phyloP scores from a whole-genome alignment of 1,140 invertebrate species.

The Trichomalopsis sarcophagae region DNA sequence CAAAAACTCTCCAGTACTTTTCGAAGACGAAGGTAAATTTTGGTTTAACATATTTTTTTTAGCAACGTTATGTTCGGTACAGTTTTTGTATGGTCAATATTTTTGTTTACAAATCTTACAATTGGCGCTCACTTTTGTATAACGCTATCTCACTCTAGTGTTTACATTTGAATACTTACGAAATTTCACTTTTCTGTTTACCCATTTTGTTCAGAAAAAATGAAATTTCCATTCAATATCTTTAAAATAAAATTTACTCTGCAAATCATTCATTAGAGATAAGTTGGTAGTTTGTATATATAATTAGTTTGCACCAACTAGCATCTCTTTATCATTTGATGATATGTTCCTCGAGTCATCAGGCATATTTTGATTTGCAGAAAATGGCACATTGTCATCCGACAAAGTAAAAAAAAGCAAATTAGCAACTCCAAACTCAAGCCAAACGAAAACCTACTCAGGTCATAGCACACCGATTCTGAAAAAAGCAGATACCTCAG shows the following conservation, averaged over 20 bases:
- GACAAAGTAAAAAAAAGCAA: conserved; percentile 41
- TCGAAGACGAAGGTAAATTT: conserved; percentile 51
- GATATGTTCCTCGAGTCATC: conserved; percentile 12
- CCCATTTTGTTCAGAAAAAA: not conserved
- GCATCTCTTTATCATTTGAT: not conserved
- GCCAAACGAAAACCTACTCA: not conserved
- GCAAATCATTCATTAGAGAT: not conserved
- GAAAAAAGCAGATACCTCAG: conserved; percentile 45
- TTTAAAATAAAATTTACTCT: not conserved
- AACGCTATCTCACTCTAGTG: not conserved
- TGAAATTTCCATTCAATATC: not conserved
- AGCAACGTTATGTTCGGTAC: not conserved
- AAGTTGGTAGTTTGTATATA: not conserved
- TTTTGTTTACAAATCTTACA: not conserved
- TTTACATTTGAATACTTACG: not conserved
- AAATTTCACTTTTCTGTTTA: too few relatives aligned
- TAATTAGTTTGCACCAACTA: not conserved
- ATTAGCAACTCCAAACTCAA: conserved; percentile 8
- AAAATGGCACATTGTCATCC: conserved; percentile 30
- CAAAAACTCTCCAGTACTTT: conserved; percentile 35
- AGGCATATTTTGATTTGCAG: conserved; percentile 40
- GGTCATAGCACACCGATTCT: conserved; percentile 62
- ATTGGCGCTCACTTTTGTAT: not conserved
- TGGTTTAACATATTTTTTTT: not conserved
- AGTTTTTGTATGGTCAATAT: not conserved